Base-by-base conservation (phyloP, 2,113 vertebrate species). In the Anhinga anhinga region DNA sequence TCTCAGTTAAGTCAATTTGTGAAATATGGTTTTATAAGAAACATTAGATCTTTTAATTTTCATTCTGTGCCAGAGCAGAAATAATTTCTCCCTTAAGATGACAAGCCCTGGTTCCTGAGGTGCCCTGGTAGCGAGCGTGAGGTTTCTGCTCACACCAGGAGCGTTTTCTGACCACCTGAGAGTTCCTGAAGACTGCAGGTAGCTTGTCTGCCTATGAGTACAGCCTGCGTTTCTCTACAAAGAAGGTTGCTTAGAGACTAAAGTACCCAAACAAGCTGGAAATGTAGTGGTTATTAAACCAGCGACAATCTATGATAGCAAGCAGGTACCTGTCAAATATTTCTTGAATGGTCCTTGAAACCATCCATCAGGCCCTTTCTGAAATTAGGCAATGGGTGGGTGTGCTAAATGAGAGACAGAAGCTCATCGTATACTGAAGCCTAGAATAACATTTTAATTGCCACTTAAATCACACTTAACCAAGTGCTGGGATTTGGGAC, bases 381-480 rank as follows among this genome's bases (percentile, higher is more conserved):
- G 86, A 95, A 89, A 91, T 61, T 84, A 84, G 78, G 86, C 53
- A 72, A 50, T 29, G 73, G 62, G 49, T 69, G 52, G 32, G 73
- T 61, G 91, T 85, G 47, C 81, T 92, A 85, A 95, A 85, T 50
- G 45, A 80, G 78, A 77, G 61, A 67, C 69, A 93, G 77, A 76
- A 95, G 79, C 62, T 91, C 82, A 63, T 70, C 50, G 20, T 88
- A 53, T 85, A 36, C 74, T 1, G 13, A 91, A 95, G 70, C 66
- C 74, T 49, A 73, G 67, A 44, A 40, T 58, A 95, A 86, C 70
- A 50, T 85, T 95, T 94, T 96, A 97, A 96, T 97, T 97, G 74
- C 74, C 85, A 92, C 82, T 97, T 96, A 95, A 96, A 96, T 95
- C 93, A 91, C 63, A 67, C 89, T 94, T 91, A 97, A 94, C 58